Conservation (phyloP, 1,140 invertebrate genomes). For the Papilio helenus region DNA sequence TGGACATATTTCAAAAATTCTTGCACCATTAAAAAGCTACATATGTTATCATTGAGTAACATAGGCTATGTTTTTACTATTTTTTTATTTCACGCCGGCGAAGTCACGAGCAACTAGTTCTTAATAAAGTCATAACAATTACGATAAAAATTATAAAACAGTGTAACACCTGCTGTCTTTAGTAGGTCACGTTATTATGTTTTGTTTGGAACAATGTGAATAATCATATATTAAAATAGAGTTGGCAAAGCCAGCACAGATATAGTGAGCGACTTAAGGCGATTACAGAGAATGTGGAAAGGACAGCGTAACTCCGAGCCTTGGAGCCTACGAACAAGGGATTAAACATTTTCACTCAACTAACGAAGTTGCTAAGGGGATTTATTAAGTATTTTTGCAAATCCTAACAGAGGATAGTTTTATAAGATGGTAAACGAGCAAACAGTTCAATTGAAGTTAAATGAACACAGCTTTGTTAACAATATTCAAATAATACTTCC, state of each 20-base stretch:
- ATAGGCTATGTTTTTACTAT: too few relatives aligned
- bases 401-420: not conserved
- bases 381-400: constrained; percentile 34
- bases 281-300: constrained; percentile 61
- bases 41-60: too few relatives aligned
- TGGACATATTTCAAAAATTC: too few relatives aligned
- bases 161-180: too few relatives aligned
- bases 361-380: constrained; percentile 42
- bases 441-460: not conserved
- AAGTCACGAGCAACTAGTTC: too few relatives aligned
- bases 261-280: constrained; percentile 71
- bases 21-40: too few relatives aligned
- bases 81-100: too few relatives aligned
- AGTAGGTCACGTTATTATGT: too few relatives aligned
- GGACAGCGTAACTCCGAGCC: constrained; percentile 48
- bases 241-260: constrained; percentile 33
- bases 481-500: not conserved
- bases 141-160: too few relatives aligned
- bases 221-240: constrained; percentile 47
- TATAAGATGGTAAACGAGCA: not conserved
- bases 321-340: constrained; percentile 57
- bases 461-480: not conserved
- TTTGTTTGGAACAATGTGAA: too few relatives aligned
- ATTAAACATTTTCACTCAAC: constrained; percentile 61
- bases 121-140: too few relatives aligned